A percentile compares a stretch with the other conserved stretches of the same genome.
These are phyloP conservation scores for Neogale vison DNA, from an alignment of 2,113 vertebrate species.

Conservation along the genomic window DNA sequence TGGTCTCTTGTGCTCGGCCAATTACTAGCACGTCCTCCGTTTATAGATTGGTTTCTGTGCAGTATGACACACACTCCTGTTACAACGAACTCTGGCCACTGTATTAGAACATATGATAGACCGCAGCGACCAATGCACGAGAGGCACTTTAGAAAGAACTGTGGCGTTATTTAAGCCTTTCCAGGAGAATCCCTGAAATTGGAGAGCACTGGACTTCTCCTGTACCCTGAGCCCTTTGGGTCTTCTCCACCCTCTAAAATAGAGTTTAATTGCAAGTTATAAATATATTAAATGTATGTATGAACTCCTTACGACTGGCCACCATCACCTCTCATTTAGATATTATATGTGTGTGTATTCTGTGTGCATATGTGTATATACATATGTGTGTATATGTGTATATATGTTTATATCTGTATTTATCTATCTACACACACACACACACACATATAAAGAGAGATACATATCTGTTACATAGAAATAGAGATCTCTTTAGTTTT, in stretches of 20 bases:
- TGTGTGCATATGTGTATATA: not conserved
- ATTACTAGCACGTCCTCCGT: not conserved
- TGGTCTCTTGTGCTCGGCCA: not conserved
- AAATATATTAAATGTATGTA: not conserved
- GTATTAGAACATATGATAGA: not conserved
- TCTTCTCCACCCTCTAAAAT: not conserved
- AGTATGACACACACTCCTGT: not conserved
- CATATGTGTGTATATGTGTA: not conserved
- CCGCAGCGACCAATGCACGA: fast-evolving
- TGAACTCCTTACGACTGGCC: not conserved
- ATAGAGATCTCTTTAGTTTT: not conserved
- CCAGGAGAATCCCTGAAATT: not conserved
- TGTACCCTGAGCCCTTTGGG: not conserved
- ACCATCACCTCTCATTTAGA: not conserved
- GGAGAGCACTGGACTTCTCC: not conserved
- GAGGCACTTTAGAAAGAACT: fast-evolving
- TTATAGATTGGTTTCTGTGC: too few species aligned
- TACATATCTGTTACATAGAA: not conserved
- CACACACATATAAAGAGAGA: not conserved
- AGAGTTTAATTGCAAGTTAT: not conserved
- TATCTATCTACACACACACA: too few species aligned
- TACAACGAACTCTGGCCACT: not conserved
- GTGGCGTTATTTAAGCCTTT: not conserved
- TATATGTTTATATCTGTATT: not conserved
- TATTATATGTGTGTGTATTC: too few species aligned